Conservation (phyloP, 1,140 invertebrate species). For the Anthonomus grandis region DNA sequence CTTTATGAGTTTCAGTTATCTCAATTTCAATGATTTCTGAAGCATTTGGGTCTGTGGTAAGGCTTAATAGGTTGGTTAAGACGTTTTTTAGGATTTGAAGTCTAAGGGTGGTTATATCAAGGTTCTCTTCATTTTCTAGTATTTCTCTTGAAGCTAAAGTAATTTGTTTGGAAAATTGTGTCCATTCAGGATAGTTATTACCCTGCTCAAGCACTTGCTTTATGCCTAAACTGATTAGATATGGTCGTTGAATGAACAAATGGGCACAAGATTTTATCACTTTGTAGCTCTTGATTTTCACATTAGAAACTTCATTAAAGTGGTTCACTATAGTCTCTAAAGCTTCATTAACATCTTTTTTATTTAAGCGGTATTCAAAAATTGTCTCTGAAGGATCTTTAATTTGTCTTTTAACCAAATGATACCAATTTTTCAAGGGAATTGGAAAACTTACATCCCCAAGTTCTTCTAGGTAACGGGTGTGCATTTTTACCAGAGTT, state of each 20-base stretch:
- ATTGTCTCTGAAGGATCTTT: constrained; percentile 16
- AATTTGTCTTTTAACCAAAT: constrained; percentile 19
- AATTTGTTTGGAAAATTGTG: not conserved
- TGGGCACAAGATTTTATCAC: constrained; percentile 27
- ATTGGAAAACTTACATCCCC: constrained; percentile 45
- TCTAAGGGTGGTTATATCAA: constrained; percentile 34
- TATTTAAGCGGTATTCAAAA: constrained; percentile 24
- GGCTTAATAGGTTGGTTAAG: constrained; percentile 26
- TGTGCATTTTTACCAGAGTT: constrained; percentile 38
- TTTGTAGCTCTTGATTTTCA: constrained; percentile 28
- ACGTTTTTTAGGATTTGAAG: constrained; percentile 25
- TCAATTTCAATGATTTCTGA: not conserved
- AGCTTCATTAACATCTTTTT: constrained; percentile 10
- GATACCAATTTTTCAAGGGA: constrained; percentile 34
- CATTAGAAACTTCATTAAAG: constrained; percentile 25
- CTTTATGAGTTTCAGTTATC: constrained; percentile 20
- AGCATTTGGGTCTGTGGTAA: constrained; percentile 9
- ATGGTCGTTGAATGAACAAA: constrained; percentile 33
- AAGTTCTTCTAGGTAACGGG: constrained; percentile 34
- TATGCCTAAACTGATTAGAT: constrained; percentile 26
- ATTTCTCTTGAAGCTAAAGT: constrained; percentile 3
- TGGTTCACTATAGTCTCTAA: constrained; percentile 16
- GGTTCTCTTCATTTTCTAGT: not conserved
- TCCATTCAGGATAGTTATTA: constrained; percentile 28
- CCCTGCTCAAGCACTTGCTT: constrained; percentile 20